phyloP scores from a whole-genome alignment of 1,140 invertebrate species.

The Carposina sasakii region DNA sequence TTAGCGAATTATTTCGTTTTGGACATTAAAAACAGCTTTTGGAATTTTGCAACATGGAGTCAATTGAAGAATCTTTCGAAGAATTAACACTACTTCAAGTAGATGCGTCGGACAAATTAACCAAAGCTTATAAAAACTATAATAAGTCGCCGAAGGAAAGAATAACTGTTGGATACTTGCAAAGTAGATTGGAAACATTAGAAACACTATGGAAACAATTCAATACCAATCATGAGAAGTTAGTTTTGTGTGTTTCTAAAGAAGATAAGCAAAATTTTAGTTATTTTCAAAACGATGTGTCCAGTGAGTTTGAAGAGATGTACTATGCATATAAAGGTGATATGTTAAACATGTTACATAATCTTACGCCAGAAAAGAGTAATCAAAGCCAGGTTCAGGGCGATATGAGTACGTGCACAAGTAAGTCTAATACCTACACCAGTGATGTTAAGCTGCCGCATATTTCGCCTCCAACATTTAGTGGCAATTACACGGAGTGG shows the following conservation, averaged over 20 bases:
- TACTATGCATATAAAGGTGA: too few relatives aligned
- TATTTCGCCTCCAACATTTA: conserved; percentile 1
- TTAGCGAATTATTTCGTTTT: too few relatives aligned
- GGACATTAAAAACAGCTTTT: too few relatives aligned
- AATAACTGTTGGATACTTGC: background rate
- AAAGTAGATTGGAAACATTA: background rate
- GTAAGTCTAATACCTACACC: background rate
- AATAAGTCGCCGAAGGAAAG: conserved; percentile 1
- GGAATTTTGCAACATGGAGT: too few relatives aligned
- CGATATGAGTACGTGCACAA: background rate
- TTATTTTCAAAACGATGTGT: too few relatives aligned
- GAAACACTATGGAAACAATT: background rate
- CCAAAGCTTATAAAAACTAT: background rate
- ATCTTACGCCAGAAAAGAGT: too few relatives aligned
- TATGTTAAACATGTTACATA: too few relatives aligned
- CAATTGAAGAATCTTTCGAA: too few relatives aligned
- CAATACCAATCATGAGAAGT: background rate
- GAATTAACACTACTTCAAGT: background rate
- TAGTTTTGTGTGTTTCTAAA: too few relatives aligned
- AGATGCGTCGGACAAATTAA: background rate
- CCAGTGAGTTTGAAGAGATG: too few relatives aligned
- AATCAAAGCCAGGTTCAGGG: background rate
- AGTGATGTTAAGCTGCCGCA: conserved; percentile 5
- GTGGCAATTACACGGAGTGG: conserved; percentile 9
- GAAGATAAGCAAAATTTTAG: too few relatives aligned